phyloP scores from a whole-genome alignment of 2,113 vertebrate species.

The Ophiodon elongatus region DNA sequence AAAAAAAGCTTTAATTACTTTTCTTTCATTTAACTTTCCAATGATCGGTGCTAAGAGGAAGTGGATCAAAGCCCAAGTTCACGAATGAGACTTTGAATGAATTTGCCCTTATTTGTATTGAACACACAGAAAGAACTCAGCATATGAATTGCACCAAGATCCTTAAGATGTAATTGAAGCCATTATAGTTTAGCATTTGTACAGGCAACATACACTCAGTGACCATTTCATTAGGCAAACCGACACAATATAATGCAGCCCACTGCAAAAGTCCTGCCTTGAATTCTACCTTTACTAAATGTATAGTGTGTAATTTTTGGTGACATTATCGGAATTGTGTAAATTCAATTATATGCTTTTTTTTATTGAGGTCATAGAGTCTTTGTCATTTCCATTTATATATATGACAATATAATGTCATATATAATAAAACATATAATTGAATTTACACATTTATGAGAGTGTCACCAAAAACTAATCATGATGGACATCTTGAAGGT shows the following conservation, averaged over 20 bases:
- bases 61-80: conserved; percentile 19
- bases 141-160: not conserved
- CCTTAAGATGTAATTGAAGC: not conserved
- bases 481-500: not conserved
- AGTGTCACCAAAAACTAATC: not conserved
- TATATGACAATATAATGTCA: not conserved
- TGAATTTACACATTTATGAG: not conserved
- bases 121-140: conserved; percentile 11
- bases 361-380: not conserved
- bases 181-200: not conserved
- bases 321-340: not conserved
- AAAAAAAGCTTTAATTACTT: conserved; percentile 22
- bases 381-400: not conserved
- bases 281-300: not conserved
- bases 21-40: conserved; percentile 11
- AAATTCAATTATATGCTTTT: not conserved
- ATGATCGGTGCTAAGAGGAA: conserved; percentile 9
- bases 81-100: conserved; percentile 15
- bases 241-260: not conserved
- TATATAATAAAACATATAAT: not conserved
- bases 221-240: not conserved
- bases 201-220: not conserved
- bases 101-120: not conserved
- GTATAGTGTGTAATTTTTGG: not conserved
- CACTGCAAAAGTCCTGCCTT: not conserved